Evolutionary conservation across 2,888 invertebrate species (phyloP).

Genomic region (Drosophila setosimentum): DNA sequence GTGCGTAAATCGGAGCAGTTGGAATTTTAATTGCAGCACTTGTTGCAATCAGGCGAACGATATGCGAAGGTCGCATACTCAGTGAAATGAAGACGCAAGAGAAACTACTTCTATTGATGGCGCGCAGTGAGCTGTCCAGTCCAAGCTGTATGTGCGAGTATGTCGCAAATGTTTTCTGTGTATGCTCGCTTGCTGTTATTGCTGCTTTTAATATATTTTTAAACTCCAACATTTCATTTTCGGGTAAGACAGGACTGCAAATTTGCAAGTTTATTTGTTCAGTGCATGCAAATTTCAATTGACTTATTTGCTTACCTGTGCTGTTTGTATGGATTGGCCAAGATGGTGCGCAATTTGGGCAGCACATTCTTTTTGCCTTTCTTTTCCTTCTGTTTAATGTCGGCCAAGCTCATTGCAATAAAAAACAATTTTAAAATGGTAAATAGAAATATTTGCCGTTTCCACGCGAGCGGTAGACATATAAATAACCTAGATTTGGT

Average conservation of each 20-base stretch:
- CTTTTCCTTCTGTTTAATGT: conserved; percentile 66
- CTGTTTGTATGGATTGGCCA: conserved; percentile 76
- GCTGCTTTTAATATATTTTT: conserved; percentile 46
- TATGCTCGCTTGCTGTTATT: conserved; percentile 28
- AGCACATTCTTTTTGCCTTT: conserved; percentile 75
- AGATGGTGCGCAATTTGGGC: conserved; percentile 76
- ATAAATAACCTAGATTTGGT: conserved; percentile 11
- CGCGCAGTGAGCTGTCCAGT: conserved; percentile 73
- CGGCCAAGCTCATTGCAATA: conserved; percentile 66
- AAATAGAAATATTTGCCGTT: conserved; percentile 2
- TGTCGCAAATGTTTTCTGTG: conserved; percentile 55
- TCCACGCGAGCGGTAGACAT: conserved; percentile 20
- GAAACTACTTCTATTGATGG: conserved; percentile 66
- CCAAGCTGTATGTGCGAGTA: conserved; percentile 66
- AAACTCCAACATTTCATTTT: conserved; percentile 59
- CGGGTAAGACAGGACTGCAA: conserved; percentile 67
- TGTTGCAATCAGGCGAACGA: conserved; percentile 71
- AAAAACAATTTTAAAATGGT: not conserved
- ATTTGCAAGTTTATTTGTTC: not conserved
- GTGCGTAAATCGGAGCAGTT: conserved; percentile 72
- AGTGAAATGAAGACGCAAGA: conserved; percentile 76
- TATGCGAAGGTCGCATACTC: conserved; percentile 71
- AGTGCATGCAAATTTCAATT: not conserved
- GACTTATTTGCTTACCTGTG: conserved; percentile 51
- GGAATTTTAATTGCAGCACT: conserved; percentile 65